Base-by-base conservation (phyloP, 2,888 invertebrate species). In the Escarpia spicata region DNA sequence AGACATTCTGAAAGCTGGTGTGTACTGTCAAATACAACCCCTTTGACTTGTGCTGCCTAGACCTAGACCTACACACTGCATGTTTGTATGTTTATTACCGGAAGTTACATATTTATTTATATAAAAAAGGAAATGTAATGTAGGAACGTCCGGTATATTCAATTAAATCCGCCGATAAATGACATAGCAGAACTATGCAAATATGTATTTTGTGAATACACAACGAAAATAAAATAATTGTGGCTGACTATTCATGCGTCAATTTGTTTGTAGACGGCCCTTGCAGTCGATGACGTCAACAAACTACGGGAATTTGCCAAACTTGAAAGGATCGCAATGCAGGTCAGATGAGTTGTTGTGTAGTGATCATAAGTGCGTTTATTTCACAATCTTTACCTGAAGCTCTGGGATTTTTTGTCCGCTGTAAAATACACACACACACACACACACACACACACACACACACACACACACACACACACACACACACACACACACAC, bases 281-380 rank as follows among this genome's bases (percentile, higher is more conserved):
- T 99, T 97, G 98, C 98, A 19, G 98, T 98, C 93, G 98, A 98
- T 1, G 98, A 99, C 95, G 98, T 99, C 94, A 98, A 98, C 96
- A 98, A 98, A 45, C 98, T 99, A 0, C 97, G 98, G 93, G 97
- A 98, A 94, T 98, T 98, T 96, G 98, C 98, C 0, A 98, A 98
- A 95, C 96, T 99, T 58, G 98, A 98, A 96, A 97, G 98, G 92
- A 97, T 98, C 92, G 98, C 98, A 43, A 98, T 98, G 98, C 98
- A 93, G 92, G 93, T 93, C n/a, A 19, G 19, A 6, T 4, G 19
- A 75, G 26, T 2, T 0, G 26, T n/a, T 26, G 26, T 26, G 19
- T 15, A 60, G 12, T 60, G 60, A 37, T n/a, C 75, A 75, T 75
- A 75, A 75, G 19, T 26, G 19, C 52, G 37, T 52, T 52, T 12